A percentile compares a stretch with the other conserved stretches of the same genome.
Evolutionary conservation across 2,797 vertebrate species (phyloP).

Genomic region (Halcyon smyrnensis): DNA sequence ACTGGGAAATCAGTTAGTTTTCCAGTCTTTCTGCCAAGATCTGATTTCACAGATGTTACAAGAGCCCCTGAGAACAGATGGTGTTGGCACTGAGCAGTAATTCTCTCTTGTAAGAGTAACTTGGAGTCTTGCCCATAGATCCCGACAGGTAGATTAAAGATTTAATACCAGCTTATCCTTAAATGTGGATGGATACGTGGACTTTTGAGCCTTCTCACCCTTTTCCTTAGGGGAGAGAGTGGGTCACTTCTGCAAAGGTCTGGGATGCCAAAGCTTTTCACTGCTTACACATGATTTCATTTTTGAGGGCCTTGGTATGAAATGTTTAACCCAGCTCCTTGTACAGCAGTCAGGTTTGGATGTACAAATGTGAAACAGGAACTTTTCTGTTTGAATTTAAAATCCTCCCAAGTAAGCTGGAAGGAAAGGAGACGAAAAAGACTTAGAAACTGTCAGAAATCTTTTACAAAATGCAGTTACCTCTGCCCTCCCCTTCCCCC

Average conservation of each 20-base stretch:
- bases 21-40: neutral
- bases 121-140: neutral
- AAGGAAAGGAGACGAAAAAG: neutral
- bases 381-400: neutral
- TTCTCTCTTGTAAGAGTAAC: neutral
- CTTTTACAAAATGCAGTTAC: neutral
- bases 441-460: neutral
- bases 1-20: neutral
- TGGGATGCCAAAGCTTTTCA: neutral
- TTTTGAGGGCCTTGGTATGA: neutral
- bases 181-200: neutral
- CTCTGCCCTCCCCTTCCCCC: no score
- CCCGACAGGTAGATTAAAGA: neutral
- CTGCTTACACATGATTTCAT: neutral
- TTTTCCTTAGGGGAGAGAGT: neutral
- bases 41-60: neutral
- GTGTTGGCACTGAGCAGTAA: neutral
- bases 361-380: neutral
- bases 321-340: neutral
- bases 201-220: neutral
- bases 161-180: neutral
- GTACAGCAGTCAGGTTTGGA: neutral
- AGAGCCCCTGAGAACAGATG: accelerated
- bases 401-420: neutral
- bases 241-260: neutral